Evolutionary conservation across 2,888 invertebrate genomes (phyloP).

Genomic region (Synergus gifuensis): DNA sequence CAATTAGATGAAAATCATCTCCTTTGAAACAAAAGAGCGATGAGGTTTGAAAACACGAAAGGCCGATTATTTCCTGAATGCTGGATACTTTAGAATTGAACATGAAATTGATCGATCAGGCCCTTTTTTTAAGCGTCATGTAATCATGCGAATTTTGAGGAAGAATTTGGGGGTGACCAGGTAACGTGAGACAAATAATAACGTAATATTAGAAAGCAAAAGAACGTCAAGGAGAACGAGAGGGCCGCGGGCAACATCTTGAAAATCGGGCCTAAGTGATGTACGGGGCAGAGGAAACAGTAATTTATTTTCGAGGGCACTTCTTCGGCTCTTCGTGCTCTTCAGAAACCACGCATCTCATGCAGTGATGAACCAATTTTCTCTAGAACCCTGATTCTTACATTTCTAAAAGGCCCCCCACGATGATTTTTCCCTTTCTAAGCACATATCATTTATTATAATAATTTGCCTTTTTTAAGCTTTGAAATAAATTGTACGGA

Average conservation of each 20-base stretch:
- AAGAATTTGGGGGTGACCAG: slow-evolving; percentile 17
- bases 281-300: slow-evolving; percentile 24
- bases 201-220: slow-evolving; percentile 36
- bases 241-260: slow-evolving; percentile 21
- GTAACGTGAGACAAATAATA: slow-evolving; percentile 36
- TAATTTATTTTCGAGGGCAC: slow-evolving; percentile 37
- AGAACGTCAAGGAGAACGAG: slow-evolving; percentile 25
- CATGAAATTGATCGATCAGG: slow-evolving; percentile 2
- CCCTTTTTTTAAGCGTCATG: slow-evolving; percentile 11
- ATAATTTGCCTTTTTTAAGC: neutral
- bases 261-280: slow-evolving; percentile 27
- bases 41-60: neutral
- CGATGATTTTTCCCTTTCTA: neutral
- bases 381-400: slow-evolving; percentile 13
- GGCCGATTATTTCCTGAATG: neutral
- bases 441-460: neutral
- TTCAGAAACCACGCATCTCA: neutral
- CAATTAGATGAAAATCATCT: neutral
- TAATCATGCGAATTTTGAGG: slow-evolving; percentile 35
- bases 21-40: neutral
- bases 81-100: neutral
- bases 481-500: too few species aligned
- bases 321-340: slow-evolving; percentile 7
- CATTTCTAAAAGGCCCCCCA: slow-evolving; percentile 9
- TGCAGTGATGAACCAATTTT: slow-evolving; percentile 26